Evolutionary conservation across 2,797 vertebrate species (phyloP).

Genomic region (Peromyscus attwateri): DNA sequence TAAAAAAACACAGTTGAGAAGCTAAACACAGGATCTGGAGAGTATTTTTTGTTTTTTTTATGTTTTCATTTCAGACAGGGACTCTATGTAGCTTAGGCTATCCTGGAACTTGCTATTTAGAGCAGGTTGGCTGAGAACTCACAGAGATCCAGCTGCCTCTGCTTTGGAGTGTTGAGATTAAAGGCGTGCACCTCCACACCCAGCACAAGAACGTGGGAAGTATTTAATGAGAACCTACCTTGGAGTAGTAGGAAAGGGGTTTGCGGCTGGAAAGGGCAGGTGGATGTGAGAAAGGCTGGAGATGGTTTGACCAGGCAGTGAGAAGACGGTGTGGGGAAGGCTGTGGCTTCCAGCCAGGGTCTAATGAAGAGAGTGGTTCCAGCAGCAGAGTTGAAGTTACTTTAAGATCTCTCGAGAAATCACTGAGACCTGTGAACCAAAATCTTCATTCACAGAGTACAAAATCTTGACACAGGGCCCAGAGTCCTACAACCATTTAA

Average conservation of each 20-base stretch:
- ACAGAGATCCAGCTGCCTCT: neutral
- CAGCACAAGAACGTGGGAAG: neutral
- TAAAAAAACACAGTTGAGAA: neutral
- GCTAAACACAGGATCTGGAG: neutral
- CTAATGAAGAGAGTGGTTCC: neutral
- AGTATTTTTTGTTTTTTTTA: neutral
- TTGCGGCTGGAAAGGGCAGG: neutral
- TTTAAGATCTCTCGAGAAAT: neutral
- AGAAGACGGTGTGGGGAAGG: neutral
- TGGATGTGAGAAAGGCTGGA: accelerated
- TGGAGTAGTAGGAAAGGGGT: neutral
- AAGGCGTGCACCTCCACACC: neutral
- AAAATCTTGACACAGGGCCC: neutral
- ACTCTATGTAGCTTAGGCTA: neutral
- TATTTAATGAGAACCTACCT: neutral
- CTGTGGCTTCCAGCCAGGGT: neutral
- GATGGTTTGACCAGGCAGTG: accelerated
- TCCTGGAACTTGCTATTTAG: neutral
- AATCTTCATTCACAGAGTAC: neutral
- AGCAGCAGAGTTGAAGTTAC: neutral
- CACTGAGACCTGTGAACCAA: neutral
- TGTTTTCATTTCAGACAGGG: neutral
- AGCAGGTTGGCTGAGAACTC: neutral
- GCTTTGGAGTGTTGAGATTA: neutral
- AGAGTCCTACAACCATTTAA: neutral